Percentiles rank a stretch among this genome's conserved stretches.
phyloP scores from a whole-genome alignment of 2,888 invertebrate species.

The Invenusta paracnida region DNA sequence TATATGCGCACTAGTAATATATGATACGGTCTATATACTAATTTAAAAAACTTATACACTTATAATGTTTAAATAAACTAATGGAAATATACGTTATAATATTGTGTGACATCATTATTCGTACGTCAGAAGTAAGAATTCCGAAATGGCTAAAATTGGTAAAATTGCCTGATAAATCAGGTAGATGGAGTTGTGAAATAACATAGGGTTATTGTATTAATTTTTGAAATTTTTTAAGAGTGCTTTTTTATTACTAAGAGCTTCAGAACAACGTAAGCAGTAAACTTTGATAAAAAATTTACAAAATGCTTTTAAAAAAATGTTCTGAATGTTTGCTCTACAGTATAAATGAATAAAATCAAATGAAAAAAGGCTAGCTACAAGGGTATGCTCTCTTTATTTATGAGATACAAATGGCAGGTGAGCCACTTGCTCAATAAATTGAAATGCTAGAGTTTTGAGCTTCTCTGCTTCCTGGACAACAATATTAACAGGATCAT shows the following conservation, averaged over 20 bases:
- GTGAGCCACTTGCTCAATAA: not conserved
- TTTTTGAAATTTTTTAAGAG: too few relatives aligned
- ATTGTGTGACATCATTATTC: too few relatives aligned
- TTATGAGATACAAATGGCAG: not conserved
- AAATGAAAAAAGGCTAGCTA: not conserved
- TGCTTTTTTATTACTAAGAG: not conserved
- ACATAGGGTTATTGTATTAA: too few relatives aligned
- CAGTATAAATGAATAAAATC: not conserved
- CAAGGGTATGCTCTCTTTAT: not conserved
- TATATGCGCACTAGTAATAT: too few relatives aligned
- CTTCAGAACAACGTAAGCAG: not conserved
- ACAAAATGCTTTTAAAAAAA: not conserved
- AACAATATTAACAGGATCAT: not conserved
- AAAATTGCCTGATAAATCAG: too few relatives aligned
- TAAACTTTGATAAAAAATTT: not conserved
- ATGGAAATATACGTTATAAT: too few relatives aligned
- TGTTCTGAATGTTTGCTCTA: not conserved
- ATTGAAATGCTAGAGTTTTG: not conserved
- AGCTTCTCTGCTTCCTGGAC: not conserved
- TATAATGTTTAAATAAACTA: too few relatives aligned
- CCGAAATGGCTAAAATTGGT: too few relatives aligned
- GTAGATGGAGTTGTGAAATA: too few relatives aligned
- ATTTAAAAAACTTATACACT: too few relatives aligned
- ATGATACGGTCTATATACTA: too few relatives aligned
- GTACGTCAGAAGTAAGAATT: too few relatives aligned